These are phyloP conservation scores for Crotophaga sulcirostris DNA, from an alignment of 2,113 vertebrate species.

Conservation along the genomic window DNA sequence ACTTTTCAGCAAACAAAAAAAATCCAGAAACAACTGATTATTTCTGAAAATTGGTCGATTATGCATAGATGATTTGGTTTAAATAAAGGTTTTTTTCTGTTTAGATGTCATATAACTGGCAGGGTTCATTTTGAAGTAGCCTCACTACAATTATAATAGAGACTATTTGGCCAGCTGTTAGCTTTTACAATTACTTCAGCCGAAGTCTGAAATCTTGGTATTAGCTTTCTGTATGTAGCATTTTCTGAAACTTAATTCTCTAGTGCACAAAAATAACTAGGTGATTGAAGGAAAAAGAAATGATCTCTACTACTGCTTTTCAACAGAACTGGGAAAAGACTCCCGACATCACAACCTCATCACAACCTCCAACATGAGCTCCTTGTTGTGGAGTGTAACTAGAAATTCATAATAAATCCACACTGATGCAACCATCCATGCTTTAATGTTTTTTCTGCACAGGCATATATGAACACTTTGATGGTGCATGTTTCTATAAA, in stretches of 20 bases:
- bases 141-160: neutral
- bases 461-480: neutral
- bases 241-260: neutral
- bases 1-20: neutral
- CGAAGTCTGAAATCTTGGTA: neutral
- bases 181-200: neutral
- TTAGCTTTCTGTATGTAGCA: neutral
- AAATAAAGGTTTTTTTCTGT: neutral
- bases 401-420: neutral
- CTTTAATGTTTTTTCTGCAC: neutral
- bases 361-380: neutral
- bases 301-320: neutral
- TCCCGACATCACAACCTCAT: neutral
- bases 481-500: neutral
- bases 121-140: neutral
- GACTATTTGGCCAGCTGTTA: neutral
- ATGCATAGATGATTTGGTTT: neutral
- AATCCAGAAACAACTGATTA: neutral
- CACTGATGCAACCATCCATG: fast-evolving
- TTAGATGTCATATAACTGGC: neutral
- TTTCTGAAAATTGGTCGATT: neutral
- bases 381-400: neutral
- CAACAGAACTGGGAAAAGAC: neutral
- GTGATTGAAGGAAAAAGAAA: neutral
- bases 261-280: neutral